Evolutionary conservation across 2,888 invertebrate species (phyloP).

Genomic region (Melanotus villosus): DNA sequence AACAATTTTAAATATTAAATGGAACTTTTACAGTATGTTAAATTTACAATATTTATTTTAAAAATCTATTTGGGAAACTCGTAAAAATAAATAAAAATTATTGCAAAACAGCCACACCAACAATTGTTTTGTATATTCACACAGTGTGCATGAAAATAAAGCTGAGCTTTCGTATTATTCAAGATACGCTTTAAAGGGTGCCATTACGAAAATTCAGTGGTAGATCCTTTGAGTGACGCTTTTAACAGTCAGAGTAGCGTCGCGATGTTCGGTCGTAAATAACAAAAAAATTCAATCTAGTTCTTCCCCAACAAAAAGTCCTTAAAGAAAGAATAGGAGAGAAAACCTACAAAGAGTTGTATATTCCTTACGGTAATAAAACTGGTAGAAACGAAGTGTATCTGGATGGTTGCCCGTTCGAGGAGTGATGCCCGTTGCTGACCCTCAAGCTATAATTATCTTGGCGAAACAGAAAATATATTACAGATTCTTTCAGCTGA

Average conservation of each 20-base stretch:
- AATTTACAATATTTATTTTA: too few species aligned
- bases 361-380: constrained; percentile 10
- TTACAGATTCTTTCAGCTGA: constrained; percentile 26
- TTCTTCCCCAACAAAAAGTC: neutral
- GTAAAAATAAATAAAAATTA: too few species aligned
- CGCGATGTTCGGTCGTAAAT: neutral
- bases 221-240: too few species aligned
- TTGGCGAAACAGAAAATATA: constrained; percentile 29
- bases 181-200: too few species aligned
- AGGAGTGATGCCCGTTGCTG: constrained; percentile 41
- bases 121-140: too few species aligned
- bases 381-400: constrained; percentile 11
- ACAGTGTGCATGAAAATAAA: too few species aligned
- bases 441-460: constrained; percentile 45
- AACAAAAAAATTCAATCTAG: neutral
- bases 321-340: neutral
- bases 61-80: too few species aligned
- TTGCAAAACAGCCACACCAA: too few species aligned
- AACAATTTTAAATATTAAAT: too few species aligned
- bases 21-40: too few species aligned
- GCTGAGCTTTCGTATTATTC: too few species aligned
- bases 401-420: constrained; percentile 39
- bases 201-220: too few species aligned
- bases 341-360: neutral
- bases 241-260: neutral